phyloP scores from a whole-genome alignment of 2,797 vertebrate genomes.

The Loris lydekkerianus region DNA sequence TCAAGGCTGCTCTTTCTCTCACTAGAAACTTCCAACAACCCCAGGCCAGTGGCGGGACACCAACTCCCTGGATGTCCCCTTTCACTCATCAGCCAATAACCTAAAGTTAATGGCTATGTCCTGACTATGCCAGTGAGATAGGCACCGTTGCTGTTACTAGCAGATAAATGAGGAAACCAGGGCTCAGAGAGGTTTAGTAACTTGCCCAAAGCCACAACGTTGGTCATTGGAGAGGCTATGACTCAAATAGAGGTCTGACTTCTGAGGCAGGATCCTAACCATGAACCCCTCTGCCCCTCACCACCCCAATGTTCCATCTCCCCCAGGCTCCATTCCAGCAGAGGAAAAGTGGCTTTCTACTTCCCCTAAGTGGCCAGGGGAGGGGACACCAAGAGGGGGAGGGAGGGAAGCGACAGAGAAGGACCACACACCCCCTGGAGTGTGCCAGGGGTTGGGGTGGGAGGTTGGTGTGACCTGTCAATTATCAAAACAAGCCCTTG shows the following conservation, averaged over 20 bases:
- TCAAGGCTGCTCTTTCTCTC: not conserved
- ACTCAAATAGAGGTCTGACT: not conserved
- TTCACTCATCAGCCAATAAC: not conserved
- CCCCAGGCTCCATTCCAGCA: not conserved
- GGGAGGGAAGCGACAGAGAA: not conserved
- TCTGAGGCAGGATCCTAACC: not conserved
- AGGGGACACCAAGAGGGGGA: not conserved
- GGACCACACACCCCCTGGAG: not conserved
- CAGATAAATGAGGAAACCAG: not conserved
- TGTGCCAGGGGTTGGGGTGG: no score
- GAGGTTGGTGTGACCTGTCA: not conserved
- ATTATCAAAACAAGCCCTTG: not conserved
- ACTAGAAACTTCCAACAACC: not conserved
- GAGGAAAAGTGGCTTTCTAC: not conserved
- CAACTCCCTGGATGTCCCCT: no score
- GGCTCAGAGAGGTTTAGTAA: constrained; percentile 16
- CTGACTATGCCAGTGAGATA: not conserved
- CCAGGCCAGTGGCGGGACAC: not conserved
- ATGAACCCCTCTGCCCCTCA: fast-evolving
- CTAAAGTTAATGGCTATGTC: not conserved
- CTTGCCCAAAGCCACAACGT: constrained; percentile 17
- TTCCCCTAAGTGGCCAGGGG: not conserved
- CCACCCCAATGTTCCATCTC: not conserved
- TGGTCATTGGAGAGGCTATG: not conserved
- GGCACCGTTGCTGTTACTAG: not conserved